phyloP scores from a whole-genome alignment of 2,113 vertebrate genomes.

The Lampris megalopsis region DNA sequence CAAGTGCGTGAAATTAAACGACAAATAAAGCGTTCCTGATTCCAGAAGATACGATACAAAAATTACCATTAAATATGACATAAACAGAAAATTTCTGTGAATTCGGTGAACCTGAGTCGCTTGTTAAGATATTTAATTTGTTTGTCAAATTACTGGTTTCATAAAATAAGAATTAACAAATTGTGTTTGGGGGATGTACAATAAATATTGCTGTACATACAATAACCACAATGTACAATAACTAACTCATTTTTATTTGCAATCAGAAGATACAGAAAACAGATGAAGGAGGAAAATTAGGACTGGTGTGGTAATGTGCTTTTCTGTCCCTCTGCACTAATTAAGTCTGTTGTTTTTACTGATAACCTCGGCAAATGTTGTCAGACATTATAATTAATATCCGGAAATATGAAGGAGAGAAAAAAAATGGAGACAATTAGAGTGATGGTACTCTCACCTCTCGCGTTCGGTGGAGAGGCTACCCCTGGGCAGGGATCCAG shows the following conservation, averaged over 20 bases:
- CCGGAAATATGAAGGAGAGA: conserved; percentile 36
- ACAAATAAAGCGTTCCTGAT: too few relatives aligned
- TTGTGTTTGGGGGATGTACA: too few relatives aligned
- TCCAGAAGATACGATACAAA: too few relatives aligned
- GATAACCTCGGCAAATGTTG: conserved; percentile 54
- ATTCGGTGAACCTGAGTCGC: too few relatives aligned
- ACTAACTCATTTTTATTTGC: conserved; percentile 45
- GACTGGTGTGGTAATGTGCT: conserved; percentile 27
- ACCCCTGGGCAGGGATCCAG: conserved; percentile 13
- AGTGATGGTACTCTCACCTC: conserved; percentile 30
- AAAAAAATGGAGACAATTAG: conserved; percentile 49
- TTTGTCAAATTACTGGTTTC: too few relatives aligned
- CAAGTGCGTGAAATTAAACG: too few relatives aligned
- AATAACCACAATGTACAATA: too few relatives aligned
- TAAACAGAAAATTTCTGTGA: too few relatives aligned
- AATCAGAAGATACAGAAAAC: conserved; percentile 46
- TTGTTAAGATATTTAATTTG: too few relatives aligned
- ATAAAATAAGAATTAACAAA: too few relatives aligned
- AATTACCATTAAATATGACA: too few relatives aligned
- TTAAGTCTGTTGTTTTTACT: conserved; percentile 44
- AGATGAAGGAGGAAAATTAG: conserved; percentile 6
- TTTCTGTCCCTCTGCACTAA: conserved; percentile 42
- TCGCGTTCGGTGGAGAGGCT: conserved; percentile 26
- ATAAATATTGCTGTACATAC: too few relatives aligned
- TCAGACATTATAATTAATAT: conserved; percentile 61